Evolutionary conservation across 2,797 vertebrate species (phyloP), one percentile per base, ranked within the genome.

Genomic region (Aplochiton taeniatus): DNA sequence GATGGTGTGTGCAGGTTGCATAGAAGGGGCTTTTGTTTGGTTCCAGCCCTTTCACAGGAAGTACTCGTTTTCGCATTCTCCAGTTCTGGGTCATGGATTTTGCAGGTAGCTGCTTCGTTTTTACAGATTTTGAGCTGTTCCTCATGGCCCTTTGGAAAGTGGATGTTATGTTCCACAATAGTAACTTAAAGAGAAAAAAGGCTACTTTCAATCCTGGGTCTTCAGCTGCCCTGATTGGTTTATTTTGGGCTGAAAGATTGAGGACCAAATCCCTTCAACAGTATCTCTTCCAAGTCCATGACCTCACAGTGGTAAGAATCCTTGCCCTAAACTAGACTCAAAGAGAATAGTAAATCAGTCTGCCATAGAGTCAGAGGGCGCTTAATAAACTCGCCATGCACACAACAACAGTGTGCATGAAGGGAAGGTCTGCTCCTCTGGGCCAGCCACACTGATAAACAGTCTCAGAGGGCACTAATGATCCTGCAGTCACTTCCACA

Each of bases 11-110:
- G 44, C 13, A 57, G 43, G 18, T 61, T 57, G 65, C 42, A 91
- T 76, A 89, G 84, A 88, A 31, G 75, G 66, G 54, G 63, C 82
- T 85, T 89, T 92, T 90, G 88, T 91, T 52, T 70, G 13, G 58
- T 62, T 4, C 76, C 74, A 78, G 81, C 80, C 79, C 83, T 86
- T 82, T 82, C 68, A 76, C 61, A 46, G 78, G 84, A 89, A 87
- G 83, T 80, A 70, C 80, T 84, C 67, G 73, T 72, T 88, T 73
- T 74, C 79, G 79, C 71, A 1, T 72, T 79, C 57, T 66, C 69
- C 70, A 65, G 73, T 31, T 46, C 13, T 4, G 17, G 58, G 16
- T 43, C 13, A 20, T 12, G 16, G 42, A 31, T 31, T 31, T 31
- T 31, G 31, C 6, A 31, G 31, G 3, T 31, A 31, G 31, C 6